phyloP scores from a whole-genome alignment of 1,140 invertebrate genomes.

The Grapholita molesta region DNA sequence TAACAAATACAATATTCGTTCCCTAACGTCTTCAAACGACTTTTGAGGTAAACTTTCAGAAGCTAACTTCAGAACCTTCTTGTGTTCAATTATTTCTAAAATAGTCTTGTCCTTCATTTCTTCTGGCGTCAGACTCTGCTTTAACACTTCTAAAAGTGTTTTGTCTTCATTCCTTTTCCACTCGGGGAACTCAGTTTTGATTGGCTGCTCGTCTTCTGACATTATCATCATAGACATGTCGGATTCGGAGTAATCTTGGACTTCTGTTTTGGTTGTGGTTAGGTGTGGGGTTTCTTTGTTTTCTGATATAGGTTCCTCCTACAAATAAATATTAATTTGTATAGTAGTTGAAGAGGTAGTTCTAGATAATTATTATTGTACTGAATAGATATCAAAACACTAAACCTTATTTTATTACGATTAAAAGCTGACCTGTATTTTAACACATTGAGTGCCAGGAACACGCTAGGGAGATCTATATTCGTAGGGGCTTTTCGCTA shows the following conservation, averaged over 20 bases:
- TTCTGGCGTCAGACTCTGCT: slow-evolving; percentile 37
- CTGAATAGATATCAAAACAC: too few relatives aligned
- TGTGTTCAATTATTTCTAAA: slow-evolving; percentile 52
- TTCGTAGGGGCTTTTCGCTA: too few relatives aligned
- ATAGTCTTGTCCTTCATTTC: slow-evolving; percentile 50
- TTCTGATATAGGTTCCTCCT: slow-evolving; percentile 24
- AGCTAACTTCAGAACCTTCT: slow-evolving; percentile 39
- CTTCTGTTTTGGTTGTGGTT: slow-evolving; percentile 23
- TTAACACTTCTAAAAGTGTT: slow-evolving; percentile 54
- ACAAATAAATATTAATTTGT: too few relatives aligned
- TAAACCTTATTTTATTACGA: too few relatives aligned
- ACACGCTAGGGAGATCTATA: too few relatives aligned
- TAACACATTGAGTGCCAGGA: too few relatives aligned
- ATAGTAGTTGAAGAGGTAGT: too few relatives aligned
- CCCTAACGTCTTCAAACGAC: slow-evolving; percentile 39
- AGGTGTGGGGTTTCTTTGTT: slow-evolving; percentile 20
- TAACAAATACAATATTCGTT: slow-evolving; percentile 53
- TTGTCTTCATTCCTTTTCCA: slow-evolving; percentile 68
- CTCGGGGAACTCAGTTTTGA: slow-evolving; percentile 43
- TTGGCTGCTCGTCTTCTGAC: slow-evolving; percentile 34
- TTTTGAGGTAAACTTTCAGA: slow-evolving; percentile 40
- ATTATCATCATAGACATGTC: slow-evolving; percentile 29
- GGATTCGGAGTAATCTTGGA: slow-evolving; percentile 8
- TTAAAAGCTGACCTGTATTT: too few relatives aligned
- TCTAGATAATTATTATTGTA: too few relatives aligned